Evolutionary conservation across 2,888 invertebrate genomes (phyloP), one percentile per base, ranked within the genome.

Genomic region (Mesorhabditis sp.): DNA sequence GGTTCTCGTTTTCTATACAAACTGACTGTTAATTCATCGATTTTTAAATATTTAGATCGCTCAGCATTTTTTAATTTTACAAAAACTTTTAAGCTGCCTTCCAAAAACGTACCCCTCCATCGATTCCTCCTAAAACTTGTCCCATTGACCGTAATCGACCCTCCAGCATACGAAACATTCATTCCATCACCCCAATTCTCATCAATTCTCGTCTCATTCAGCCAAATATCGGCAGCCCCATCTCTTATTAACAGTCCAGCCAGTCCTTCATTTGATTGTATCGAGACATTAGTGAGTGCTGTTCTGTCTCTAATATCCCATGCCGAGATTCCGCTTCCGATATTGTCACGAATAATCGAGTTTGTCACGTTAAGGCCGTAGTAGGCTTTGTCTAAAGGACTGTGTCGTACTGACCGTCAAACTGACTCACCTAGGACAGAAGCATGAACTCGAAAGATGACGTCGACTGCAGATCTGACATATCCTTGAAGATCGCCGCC

Each of bases 141-240:
- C 79, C 91, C 89, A 10, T 96, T 95, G 72, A 98, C 90, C 83
- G 97, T 95, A 74, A 94, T 90, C 80, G 92, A 92, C 0, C 98
- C 98, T 0, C 98, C 97, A 4, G 93, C 92, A 73, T 93, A 93
- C 0, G 95, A 95, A 10, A 98, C 91, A 86, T 98, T 98, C 7
- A 98, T 90, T 0, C 97, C 98, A 83, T 94, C 94, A 2, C 94
- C 95, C 84, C 91, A 90, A 86, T 98, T 98, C 80, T 93, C 92
- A 28, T 92, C 92, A 77, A 98, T 91, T 81, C 91, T 58, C 4
- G 94, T 93, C 80, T 92, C 91, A 41, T 96, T 95, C 4, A 98
- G 90, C 86, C 96, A 95, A 0, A 98, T 90, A 86, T 96, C 95
- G 1, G 94, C 94, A 0, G 92, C 94, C 3, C 97, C 98, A 80